Conservation (phyloP, 2,888 invertebrate species). For the Harmothoe impar region DNA sequence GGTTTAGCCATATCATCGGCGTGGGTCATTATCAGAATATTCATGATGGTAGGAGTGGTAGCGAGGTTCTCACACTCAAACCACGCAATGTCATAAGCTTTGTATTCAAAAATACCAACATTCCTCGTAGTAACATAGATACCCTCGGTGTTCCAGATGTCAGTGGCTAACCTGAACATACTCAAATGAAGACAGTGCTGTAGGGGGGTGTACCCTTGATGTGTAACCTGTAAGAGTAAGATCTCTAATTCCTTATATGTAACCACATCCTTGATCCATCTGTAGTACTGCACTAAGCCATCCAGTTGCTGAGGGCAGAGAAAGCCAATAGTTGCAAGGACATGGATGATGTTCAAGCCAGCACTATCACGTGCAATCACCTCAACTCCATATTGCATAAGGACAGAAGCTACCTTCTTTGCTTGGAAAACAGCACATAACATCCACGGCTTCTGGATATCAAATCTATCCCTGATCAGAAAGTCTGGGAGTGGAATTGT, state of each 20-base stretch:
- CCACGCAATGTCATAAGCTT: neutral
- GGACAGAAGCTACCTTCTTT: neutral
- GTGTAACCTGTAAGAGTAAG: neutral
- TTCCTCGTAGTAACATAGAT: neutral
- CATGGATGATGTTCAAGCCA: slow-evolving; percentile 5
- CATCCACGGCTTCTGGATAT: neutral
- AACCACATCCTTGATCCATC: neutral
- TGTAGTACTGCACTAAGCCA: neutral
- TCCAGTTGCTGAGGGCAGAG: neutral
- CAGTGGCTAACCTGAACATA: neutral
- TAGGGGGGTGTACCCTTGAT: neutral
- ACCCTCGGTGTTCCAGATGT: neutral
- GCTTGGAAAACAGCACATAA: neutral
- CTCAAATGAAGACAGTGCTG: neutral
- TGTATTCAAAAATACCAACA: neutral
- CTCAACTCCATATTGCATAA: neutral
- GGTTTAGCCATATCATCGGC: neutral
- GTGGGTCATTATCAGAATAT: neutral
- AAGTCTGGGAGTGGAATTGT: too few relatives aligned
- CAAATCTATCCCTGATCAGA: neutral
- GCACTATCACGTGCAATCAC: neutral
- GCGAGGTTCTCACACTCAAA: too few relatives aligned
- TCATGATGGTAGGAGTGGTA: too few relatives aligned
- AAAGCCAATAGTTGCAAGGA: neutral
- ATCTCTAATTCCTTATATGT: neutral